Evolutionary conservation across 2,113 vertebrate species (phyloP), one percentile per base, ranked within the genome.

Genomic region (Rhegmatorhina hoffmannsi): DNA sequence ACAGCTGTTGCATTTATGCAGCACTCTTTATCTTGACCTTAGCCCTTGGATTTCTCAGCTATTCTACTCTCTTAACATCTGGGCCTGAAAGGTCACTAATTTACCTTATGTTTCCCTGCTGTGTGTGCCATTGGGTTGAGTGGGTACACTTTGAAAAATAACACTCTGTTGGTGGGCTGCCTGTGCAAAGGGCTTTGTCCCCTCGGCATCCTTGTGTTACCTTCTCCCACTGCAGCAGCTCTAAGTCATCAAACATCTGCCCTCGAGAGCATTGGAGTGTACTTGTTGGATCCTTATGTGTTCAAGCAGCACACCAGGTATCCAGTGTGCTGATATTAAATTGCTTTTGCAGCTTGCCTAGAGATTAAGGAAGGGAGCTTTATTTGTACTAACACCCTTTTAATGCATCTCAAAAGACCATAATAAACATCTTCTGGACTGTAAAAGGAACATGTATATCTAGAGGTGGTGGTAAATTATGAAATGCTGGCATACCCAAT

Each of bases 21-120:
- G 96, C 92, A 55, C 96, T 97, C 95, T 97, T 95, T 96, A 96
- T 93, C 94, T 96, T 87, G 91, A 96, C 96, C 94, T 96, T 93
- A 92, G 85, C 81, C 95, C 94, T 94, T 25, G 67, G 75, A 94
- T 94, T 97, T 95, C 96, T 88, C 91, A 93, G 92, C 91, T 96
- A 92, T 82, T 88, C 76, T 84, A 94, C 84, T 89, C 88, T 94
- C 36, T 95, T 92, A 97, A 94, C 95, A 96, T 97, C 96, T 95
- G 94, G 87, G 92, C 66, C 85, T 52, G 73, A 92, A 97, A 91
- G 84, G 96, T 97, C 92, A 95, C 90, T 96, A 73, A 95, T 96
- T 97, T 94, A 94, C 91, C 96, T 96, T 94, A n/a, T 88, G 90
- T 91, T 93, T 93, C 79, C 96, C 96, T 24, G 88, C 96, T 95